phyloP scores from a whole-genome alignment of 2,797 vertebrate species.

The Mycteria americana region DNA sequence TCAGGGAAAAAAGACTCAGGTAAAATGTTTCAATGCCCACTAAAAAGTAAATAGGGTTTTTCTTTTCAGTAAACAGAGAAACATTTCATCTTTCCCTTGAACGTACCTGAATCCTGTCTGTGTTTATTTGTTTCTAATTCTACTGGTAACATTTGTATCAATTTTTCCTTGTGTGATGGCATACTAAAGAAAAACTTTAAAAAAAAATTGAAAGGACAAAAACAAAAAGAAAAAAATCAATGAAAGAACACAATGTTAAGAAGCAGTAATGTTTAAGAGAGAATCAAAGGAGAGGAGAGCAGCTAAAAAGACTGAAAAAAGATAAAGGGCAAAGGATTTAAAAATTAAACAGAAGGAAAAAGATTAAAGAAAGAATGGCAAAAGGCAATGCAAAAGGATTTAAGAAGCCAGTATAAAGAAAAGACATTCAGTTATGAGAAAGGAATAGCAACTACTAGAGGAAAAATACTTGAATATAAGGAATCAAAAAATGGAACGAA shows the following conservation, averaged over 20 bases:
- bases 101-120: conserved; percentile 1
- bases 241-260: conserved; percentile 69
- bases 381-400: conserved; percentile 72
- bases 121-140: conserved; percentile 53
- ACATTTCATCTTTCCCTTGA: conserved; percentile 46
- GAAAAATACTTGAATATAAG: conserved; percentile 44
- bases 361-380: conserved; percentile 75
- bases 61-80: conserved; percentile 47
- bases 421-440: conserved; percentile 57
- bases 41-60: conserved; percentile 18
- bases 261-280: conserved; percentile 66
- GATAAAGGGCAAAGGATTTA: conserved; percentile 76
- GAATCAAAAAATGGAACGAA: conserved; percentile 16
- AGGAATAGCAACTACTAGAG: conserved; percentile 48
- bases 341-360: conserved; percentile 75
- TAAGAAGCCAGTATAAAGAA: conserved; percentile 68
- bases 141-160: background rate
- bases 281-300: conserved; percentile 72
- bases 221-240: conserved; percentile 61
- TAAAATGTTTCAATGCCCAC: conserved; percentile 17
- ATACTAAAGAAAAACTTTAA: conserved; percentile 36
- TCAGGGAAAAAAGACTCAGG: background rate
- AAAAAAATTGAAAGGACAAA: conserved; percentile 53
- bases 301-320: conserved; percentile 72
- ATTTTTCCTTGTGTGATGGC: conserved; percentile 1